phyloP scores from a whole-genome alignment of 2,113 vertebrate genomes.

The Anoura caudifer region DNA sequence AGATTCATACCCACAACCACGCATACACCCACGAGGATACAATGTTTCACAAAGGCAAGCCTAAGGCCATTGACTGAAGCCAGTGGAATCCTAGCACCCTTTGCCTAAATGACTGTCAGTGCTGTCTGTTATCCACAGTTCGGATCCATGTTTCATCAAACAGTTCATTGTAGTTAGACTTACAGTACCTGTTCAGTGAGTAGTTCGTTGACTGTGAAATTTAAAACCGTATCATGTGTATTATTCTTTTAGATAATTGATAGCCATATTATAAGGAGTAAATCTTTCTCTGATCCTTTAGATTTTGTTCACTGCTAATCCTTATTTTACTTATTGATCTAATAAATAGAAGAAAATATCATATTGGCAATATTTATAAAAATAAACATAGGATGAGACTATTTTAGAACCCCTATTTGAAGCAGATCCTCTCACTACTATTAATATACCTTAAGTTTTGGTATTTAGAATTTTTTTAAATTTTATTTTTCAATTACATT shows the following conservation, averaged over 20 bases:
- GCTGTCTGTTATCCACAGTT: slow-evolving; percentile 18
- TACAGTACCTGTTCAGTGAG: neutral
- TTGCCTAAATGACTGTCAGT: slow-evolving; percentile 46
- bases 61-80: slow-evolving; percentile 55
- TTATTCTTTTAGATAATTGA: slow-evolving; percentile 35
- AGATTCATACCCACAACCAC: slow-evolving; percentile 78
- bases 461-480: slow-evolving; percentile 45
- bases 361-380: slow-evolving; percentile 55
- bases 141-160: slow-evolving; percentile 38
- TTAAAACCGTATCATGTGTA: neutral
- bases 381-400: slow-evolving; percentile 55
- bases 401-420: slow-evolving; percentile 70
- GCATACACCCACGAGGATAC: slow-evolving; percentile 74
- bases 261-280: neutral
- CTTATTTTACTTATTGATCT: slow-evolving; percentile 41
- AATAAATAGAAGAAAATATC: slow-evolving; percentile 35
- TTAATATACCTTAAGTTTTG: slow-evolving; percentile 39
- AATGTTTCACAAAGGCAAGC: slow-evolving; percentile 71
- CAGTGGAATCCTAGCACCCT: slow-evolving; percentile 74
- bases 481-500: neutral
- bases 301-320: slow-evolving; percentile 21
- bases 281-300: slow-evolving; percentile 40
- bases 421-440: neutral
- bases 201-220: slow-evolving; percentile 14
- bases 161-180: slow-evolving; percentile 57